Conservation (phyloP, 2,797 vertebrate genomes). For the Ataeniobius toweri region DNA sequence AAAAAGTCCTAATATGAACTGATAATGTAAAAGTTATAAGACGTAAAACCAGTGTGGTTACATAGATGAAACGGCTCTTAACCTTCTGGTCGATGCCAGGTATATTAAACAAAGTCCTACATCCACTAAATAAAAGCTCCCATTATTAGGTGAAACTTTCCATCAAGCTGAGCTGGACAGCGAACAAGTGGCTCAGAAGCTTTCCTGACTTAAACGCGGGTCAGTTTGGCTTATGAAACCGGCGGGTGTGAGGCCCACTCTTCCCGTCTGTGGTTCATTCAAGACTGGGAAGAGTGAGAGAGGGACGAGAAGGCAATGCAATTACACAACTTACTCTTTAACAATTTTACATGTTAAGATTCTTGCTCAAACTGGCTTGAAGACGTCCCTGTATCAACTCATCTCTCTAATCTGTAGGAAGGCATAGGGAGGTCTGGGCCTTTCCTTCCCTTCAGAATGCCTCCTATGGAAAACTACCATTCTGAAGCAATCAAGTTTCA, state of each 20-base stretch:
- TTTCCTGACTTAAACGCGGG: constrained; percentile 56
- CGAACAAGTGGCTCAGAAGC: constrained; percentile 59
- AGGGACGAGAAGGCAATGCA: constrained; percentile 28
- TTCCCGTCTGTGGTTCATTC: constrained; percentile 67
- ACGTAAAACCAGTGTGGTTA: not conserved
- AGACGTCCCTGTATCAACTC: constrained; percentile 49
- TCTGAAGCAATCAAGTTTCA: constrained; percentile 9
- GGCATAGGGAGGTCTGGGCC: constrained; percentile 9
- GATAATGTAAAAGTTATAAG: not conserved
- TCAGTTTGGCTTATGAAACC: constrained; percentile 67
- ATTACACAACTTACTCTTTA: constrained; percentile 77
- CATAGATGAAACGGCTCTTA: not conserved
- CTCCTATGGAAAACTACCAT: constrained; percentile 3
- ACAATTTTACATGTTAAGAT: constrained; percentile 58
- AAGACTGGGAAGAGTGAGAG: constrained; percentile 51
- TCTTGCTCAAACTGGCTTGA: constrained; percentile 70
- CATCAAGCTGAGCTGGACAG: constrained; percentile 61
- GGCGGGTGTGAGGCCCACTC: constrained; percentile 68
- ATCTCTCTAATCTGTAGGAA: constrained; percentile 49
- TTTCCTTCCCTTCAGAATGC: constrained; percentile 10
- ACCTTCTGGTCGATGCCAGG: not conserved
- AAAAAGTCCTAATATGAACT: too few relatives aligned
- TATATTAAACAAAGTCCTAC: constrained; percentile 32
- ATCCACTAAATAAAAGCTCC: constrained; percentile 43
- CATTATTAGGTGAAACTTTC: constrained; percentile 60